These are phyloP conservation scores for Xanthostigma xanthostigma DNA, from an alignment of 2,888 invertebrate genomes.

Conservation along the genomic window DNA sequence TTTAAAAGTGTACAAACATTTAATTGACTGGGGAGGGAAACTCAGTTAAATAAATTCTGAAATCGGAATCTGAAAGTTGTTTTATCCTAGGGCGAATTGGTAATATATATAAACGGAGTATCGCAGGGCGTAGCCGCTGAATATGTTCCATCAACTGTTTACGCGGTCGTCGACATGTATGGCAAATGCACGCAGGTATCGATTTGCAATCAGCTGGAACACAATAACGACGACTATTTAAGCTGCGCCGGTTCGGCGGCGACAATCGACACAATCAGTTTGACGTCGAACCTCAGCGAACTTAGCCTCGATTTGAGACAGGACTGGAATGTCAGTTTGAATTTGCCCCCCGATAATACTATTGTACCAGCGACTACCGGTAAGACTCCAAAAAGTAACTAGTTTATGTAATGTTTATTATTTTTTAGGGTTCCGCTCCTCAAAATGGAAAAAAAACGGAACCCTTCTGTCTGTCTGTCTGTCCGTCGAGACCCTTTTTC, in stretches of 20 bases:
- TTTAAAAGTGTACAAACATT: too few species aligned
- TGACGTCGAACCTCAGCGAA: slow-evolving; percentile 23
- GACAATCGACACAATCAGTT: slow-evolving; percentile 18
- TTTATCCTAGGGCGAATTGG: slow-evolving; percentile 51
- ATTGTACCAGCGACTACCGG: not conserved
- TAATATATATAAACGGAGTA: slow-evolving; percentile 79
- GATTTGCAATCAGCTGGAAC: slow-evolving; percentile 30
- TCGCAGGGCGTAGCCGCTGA: slow-evolving; percentile 77
- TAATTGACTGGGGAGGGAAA: not conserved
- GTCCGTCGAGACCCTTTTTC: too few species aligned
- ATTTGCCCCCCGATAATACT: slow-evolving; percentile 3
- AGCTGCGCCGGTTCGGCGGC: slow-evolving; percentile 28
- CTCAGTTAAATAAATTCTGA: not conserved
- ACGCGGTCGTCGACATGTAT: slow-evolving; percentile 67
- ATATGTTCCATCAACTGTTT: slow-evolving; percentile 58
- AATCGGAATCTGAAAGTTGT: slow-evolving; percentile 3
- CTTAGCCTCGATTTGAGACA: slow-evolving; percentile 29
- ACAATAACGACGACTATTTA: slow-evolving; percentile 30
- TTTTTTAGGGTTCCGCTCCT: too few species aligned
- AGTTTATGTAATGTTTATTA: too few species aligned
- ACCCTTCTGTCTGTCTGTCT: too few species aligned
- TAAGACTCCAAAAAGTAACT: not conserved
- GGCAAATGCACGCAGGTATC: slow-evolving; percentile 73
- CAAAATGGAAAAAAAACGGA: too few species aligned
- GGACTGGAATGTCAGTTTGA: slow-evolving; percentile 28